Base-by-base conservation (phyloP, 1,140 invertebrate species). In the Sipha flava region DNA sequence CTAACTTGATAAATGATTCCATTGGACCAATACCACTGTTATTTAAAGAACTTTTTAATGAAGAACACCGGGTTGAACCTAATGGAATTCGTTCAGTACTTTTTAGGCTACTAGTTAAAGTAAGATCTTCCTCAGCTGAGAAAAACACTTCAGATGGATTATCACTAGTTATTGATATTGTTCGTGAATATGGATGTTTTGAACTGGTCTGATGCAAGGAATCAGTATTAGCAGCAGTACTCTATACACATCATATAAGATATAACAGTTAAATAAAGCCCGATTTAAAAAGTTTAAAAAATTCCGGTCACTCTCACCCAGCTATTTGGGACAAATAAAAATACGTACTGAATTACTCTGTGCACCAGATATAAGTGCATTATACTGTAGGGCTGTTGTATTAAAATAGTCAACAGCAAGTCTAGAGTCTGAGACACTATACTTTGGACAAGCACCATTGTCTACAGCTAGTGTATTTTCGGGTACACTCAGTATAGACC, bases 101-200 rank as follows among this genome's bases (percentile, higher is more conserved):
- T 16, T 40, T 75, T 3, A 40, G 34, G 34, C 21, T 54, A 57
- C 31, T 12, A 57, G 21, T 18, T 43, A 57, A 90, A 88, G 88
- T 88, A 3, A 87, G 89, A 83, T 95, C 93, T 85, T 96, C 94
- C 84, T 95, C 94, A 0, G 94, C 94, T 0, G 94, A 95, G 83
- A 94, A 95, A 86, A 95, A 96, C 31, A 92, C 91, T 85, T 96
- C 94, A 0, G 93, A 94, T 82, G 94, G 93, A 86, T 95, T 94
- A 85, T 95, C 94, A 80, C 93, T 94, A 2, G 92, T 94, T 83
- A 95, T 91, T 0, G 94, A 95, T 81, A 94, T 90, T 1, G 94
- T 94, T 81, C 94, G 87, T 86, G 73, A 92, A 2, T 77, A 80
- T 6, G 79, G 66, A 34, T 68, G 79, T 70, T 72, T 57, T n/a